Evolutionary conservation across 2,888 invertebrate genomes (phyloP), one percentile per base, ranked within the genome.

Genomic region (Drosophila pseudotakahashii): DNA sequence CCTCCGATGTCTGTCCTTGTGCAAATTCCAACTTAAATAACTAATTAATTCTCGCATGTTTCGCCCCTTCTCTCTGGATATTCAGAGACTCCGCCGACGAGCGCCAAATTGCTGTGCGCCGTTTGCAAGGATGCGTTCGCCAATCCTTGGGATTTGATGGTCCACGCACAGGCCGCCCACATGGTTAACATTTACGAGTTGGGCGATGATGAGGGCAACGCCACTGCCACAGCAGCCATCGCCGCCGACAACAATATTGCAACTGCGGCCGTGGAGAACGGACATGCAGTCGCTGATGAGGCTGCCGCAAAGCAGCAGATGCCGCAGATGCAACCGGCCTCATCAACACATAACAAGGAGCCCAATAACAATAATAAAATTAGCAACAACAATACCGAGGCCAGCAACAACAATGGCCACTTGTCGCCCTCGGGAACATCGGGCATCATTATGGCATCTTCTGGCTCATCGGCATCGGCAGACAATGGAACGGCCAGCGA

Each of bases 61-160:
- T 67, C 71, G 26, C 53, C 55, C 10, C 30, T 26, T n/a, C n/a
- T n/a, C 26, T 26, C 26, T 7, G 34, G 11, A 10, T n/a, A 1
- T 48, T 4, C 41, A 36, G 61, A 91, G 77, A 90, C 89, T 77
- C 91, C 91, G 78, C 85, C 90, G 62, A 85, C 90, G 75, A 89
- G 92, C 80, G 91, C 92, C 59, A 93, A 94, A 81, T 92, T 95
- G 75, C 92, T 94, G 73, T 95, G 95, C 90, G 94, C 94, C 69
- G 93, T 94, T 81, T 95, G 95, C 92, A 94, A 95, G 92, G 94
- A 94, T 90, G 93, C 94, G 67, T 95, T 95, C 89, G 92, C 92
- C 79, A 94, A 94, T 85, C 94, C 95, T 68, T 95, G 95, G 95
- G 95, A 95, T 91, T 92, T 95, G 79, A 94, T 95, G 94, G 95